Conservation (phyloP, 1,140 invertebrate genomes). For the Mactra quadrangularis region DNA sequence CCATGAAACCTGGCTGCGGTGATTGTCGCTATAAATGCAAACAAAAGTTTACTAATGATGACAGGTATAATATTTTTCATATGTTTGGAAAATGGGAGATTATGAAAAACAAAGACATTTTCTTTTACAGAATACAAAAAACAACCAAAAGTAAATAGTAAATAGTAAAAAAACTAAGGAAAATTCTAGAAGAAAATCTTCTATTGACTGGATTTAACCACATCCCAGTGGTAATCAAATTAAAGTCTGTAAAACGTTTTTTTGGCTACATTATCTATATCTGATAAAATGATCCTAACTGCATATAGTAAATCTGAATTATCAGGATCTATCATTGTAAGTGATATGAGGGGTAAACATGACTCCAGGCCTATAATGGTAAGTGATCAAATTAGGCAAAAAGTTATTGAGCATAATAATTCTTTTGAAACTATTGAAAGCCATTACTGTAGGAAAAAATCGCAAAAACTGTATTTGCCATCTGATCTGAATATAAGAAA, state of each 20-base stretch:
- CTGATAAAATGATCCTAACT: conserved; percentile 5
- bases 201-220: neutral
- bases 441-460: conserved; percentile 37
- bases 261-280: conserved; percentile 11
- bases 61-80: conserved; percentile 10
- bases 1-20: conserved; percentile 11
- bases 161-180: neutral
- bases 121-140: neutral
- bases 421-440: conserved; percentile 4
- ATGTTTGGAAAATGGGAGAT: conserved; percentile 15
- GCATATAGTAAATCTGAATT: neutral
- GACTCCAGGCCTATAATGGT: neutral
- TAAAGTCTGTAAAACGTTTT: conserved; percentile 31
- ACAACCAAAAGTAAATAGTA: too few species aligned
- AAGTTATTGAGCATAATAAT: conserved; percentile 18
- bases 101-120: conserved; percentile 23
- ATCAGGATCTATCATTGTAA: neutral
- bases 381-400: neutral
- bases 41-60: neutral
- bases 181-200: neutral
- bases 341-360: conserved; percentile 20
- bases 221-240: neutral
- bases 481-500: conserved; percentile 19
- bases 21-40: conserved; percentile 20
- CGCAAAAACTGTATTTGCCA: neutral